Conservation (phyloP, 2,797 vertebrate species). For the Melanotaenia trifasciata region DNA sequence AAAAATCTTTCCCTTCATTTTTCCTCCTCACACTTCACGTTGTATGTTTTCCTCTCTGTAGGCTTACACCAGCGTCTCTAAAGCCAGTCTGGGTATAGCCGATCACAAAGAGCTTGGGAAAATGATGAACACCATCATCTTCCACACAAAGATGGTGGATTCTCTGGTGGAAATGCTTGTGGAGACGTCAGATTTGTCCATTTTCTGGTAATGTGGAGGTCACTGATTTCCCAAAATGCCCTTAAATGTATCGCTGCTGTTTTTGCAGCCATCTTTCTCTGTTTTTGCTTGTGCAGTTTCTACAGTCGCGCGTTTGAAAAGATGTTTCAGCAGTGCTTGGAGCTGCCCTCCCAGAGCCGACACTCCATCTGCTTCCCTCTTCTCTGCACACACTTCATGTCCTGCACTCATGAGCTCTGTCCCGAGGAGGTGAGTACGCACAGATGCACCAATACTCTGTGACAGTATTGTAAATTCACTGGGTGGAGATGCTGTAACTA, state of each 20-base stretch:
- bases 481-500: not conserved
- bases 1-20: too few relatives aligned
- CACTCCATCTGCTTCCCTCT: slow-evolving; percentile 98
- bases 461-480: not conserved
- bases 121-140: slow-evolving; percentile 99
- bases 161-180: slow-evolving; percentile 99
- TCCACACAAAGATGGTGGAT: slow-evolving; percentile 99
- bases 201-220: slow-evolving; percentile 90
- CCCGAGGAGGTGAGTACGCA: slow-evolving; percentile 91
- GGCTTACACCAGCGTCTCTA: slow-evolving; percentile 98
- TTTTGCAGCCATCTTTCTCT: not conserved
- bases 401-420: slow-evolving; percentile 97
- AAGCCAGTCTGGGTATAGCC: slow-evolving; percentile 93
- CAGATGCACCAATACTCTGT: not conserved
- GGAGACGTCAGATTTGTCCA: slow-evolving; percentile 97
- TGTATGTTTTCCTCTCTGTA: slow-evolving; percentile 45
- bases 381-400: slow-evolving; percentile 99
- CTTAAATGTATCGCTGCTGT: not conserved
- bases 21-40: too few relatives aligned
- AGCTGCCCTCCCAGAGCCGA: slow-evolving; percentile 96
- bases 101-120: slow-evolving; percentile 99
- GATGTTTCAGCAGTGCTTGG: slow-evolving; percentile 99
- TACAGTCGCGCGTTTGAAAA: slow-evolving; percentile 99
- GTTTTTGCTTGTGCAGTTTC: slow-evolving; percentile 84
- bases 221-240: not conserved